phyloP scores from a whole-genome alignment of 1,140 invertebrate genomes.

The Brachionus rotundiformis region DNA sequence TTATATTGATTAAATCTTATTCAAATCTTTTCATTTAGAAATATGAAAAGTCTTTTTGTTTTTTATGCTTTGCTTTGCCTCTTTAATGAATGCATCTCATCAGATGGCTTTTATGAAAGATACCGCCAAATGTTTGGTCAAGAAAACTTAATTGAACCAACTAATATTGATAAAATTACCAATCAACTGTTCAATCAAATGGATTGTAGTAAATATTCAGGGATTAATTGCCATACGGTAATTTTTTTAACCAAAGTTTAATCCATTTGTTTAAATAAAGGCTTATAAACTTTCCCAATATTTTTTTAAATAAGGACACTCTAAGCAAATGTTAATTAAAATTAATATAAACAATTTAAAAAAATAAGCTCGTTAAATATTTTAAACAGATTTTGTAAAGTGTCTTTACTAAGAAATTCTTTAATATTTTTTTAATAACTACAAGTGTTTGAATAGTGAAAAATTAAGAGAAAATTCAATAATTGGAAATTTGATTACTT shows the following conservation, averaged over 20 bases:
- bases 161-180: slow-evolving; percentile 17
- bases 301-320: too few species aligned
- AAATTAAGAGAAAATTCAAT: not conserved
- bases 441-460: slow-evolving; percentile 32
- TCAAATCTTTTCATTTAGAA: not conserved
- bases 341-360: too few species aligned
- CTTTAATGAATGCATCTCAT: not conserved
- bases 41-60: not conserved
- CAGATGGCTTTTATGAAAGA: not conserved
- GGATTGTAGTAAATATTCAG: slow-evolving; percentile 2
- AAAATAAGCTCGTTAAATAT: too few species aligned
- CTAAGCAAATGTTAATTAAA: too few species aligned
- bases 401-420: not conserved
- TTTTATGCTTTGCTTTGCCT: not conserved
- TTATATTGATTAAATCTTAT: not conserved
- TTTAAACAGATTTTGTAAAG: too few species aligned
- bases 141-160: not conserved
- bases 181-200: slow-evolving; percentile 27
- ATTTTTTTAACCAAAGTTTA: not conserved
- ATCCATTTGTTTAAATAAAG: not conserved
- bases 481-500: slow-evolving; percentile 14
- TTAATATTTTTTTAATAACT: too few species aligned
- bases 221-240: slow-evolving; percentile 33
- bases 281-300: too few species aligned
- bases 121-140: slow-evolving; percentile 45